Evolutionary conservation across 2,113 vertebrate species (phyloP).

Genomic region (Forbesichthys papilliferus): DNA sequence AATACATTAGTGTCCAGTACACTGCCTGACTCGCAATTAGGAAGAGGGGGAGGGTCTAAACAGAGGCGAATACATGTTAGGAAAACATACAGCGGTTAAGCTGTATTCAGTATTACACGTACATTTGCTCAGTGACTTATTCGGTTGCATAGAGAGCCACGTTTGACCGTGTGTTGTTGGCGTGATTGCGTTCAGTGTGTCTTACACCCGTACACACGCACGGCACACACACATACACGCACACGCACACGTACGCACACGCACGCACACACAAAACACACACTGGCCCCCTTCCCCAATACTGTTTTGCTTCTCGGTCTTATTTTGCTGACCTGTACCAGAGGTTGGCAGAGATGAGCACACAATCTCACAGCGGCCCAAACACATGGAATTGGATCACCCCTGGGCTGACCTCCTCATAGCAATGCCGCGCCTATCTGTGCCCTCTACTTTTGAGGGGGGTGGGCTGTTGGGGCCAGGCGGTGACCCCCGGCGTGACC

Average conservation of each 20-base stretch:
- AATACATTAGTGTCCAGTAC: slow-evolving; percentile 4
- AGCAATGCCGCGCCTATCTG: slow-evolving; percentile 60
- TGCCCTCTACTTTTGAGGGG: slow-evolving; percentile 60
- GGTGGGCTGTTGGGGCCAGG: slow-evolving; percentile 50
- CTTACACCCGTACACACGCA: slow-evolving; percentile 8
- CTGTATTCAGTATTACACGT: too few relatives aligned
- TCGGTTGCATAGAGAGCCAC: slow-evolving; percentile 4
- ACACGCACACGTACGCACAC: slow-evolving; percentile 33
- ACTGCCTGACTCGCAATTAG: too few relatives aligned
- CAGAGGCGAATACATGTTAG: too few relatives aligned
- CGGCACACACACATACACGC: slow-evolving; percentile 9
- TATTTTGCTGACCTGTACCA: slow-evolving; percentile 75
- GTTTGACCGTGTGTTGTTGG: slow-evolving; percentile 26
- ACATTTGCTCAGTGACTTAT: too few relatives aligned
- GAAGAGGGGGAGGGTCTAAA: too few relatives aligned
- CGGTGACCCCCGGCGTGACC: slow-evolving; percentile 64
- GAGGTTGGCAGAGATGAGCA: slow-evolving; percentile 73
- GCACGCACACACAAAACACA: slow-evolving; percentile 9
- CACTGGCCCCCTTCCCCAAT: slow-evolving; percentile 43
- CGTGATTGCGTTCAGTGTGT: background rate
- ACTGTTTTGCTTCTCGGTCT: slow-evolving; percentile 60
- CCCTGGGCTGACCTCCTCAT: slow-evolving; percentile 70
- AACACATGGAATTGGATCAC: slow-evolving; percentile 78
- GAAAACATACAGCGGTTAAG: too few relatives aligned
- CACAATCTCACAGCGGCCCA: slow-evolving; percentile 70